Percentiles rank a stretch among this genome's conserved stretches.
These are phyloP conservation scores for Drosophila melanogaster DNA, from an alignment of 1,140 invertebrate species.

Conservation along the genomic window Release_6_plus_ISO1_MT NT_033779.5:5587501-5588000, in stretches of 20 bases:
- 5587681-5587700: slow-evolving; percentile 5
- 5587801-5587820: background rate
- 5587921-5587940: too few species aligned
- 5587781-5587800: slow-evolving; percentile 35
- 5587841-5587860: slow-evolving; percentile 9
- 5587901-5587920: slow-evolving; percentile 19
- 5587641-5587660: background rate
- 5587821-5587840: slow-evolving; percentile 2
- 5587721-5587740: slow-evolving; percentile 19
- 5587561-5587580: slow-evolving; percentile 22
- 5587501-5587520: slow-evolving; percentile 50
- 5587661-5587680: background rate
- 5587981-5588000: slow-evolving; percentile 28
- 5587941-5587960: too few species aligned
- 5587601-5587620: background rate
- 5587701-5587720: slow-evolving; percentile 25
- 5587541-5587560: slow-evolving; percentile 40
- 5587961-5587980: slow-evolving; percentile 26
- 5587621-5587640: background rate
- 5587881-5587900: slow-evolving; percentile 45
- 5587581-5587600: too few species aligned
- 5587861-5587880: slow-evolving; percentile 54
- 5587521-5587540: slow-evolving; percentile 53
- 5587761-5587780: slow-evolving; percentile 44
- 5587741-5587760: slow-evolving; percentile 46